Evolutionary conservation across 2,113 vertebrate species (phyloP).

Genomic region (Caracal caracal): DNA sequence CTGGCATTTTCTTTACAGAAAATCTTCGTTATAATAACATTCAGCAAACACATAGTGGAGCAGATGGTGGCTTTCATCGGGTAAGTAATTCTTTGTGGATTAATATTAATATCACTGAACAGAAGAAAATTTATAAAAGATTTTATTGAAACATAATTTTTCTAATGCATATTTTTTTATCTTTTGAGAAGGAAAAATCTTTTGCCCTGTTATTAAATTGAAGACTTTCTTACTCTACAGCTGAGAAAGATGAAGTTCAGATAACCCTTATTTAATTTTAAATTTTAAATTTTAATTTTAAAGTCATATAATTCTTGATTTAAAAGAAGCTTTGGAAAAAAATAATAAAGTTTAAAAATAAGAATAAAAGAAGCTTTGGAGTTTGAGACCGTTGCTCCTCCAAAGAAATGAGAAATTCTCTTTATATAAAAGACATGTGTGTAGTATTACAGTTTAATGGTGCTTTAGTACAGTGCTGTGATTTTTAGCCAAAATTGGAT

Average conservation of each 20-base stretch:
- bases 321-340: conserved; percentile 28
- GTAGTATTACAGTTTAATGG: not conserved
- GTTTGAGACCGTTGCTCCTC: not conserved
- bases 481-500: conserved; percentile 32
- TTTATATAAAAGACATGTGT: not conserved
- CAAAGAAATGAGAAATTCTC: conserved; percentile 16
- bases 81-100: conserved; percentile 90
- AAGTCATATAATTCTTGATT: conserved; percentile 30
- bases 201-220: conserved; percentile 27
- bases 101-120: conserved; percentile 59
- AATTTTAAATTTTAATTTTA: not conserved
- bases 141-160: conserved; percentile 34
- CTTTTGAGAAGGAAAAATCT: conserved; percentile 36
- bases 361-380: conserved; percentile 48
- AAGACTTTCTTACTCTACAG: conserved; percentile 16
- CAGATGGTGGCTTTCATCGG: conserved; percentile 96
- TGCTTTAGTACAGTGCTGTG: not conserved
- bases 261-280: conserved; percentile 46
- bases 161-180: not conserved
- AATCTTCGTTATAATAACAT: conserved; percentile 95
- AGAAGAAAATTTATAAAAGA: conserved; percentile 46
- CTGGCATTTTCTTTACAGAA: conserved; percentile 89
- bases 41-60: conserved; percentile 95
- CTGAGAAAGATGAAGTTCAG: not conserved
- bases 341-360: not conserved